Conservation (phyloP, 2,797 vertebrate genomes). For the Taeniopygia guttata region DNA sequence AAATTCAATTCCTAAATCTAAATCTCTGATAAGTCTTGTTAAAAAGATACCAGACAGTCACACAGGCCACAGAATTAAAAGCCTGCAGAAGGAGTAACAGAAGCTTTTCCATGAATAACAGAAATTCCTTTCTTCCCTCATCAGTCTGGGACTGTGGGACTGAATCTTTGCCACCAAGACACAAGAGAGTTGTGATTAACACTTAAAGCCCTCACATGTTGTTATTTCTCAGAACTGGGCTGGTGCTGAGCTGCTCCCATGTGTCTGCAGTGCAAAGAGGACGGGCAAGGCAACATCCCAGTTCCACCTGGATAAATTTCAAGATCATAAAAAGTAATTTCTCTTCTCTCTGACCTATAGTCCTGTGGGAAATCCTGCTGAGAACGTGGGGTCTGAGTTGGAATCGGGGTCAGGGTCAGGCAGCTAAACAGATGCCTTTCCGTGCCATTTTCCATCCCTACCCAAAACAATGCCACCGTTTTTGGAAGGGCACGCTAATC, state of each 20-base stretch:
- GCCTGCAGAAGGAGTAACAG: no score
- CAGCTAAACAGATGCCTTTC: neutral
- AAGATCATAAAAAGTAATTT: neutral
- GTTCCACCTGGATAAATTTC: neutral
- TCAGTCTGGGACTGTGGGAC: no score
- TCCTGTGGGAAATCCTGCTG: fast-evolving
- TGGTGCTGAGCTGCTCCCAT: neutral
- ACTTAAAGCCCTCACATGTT: neutral
- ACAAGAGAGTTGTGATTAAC: neutral
- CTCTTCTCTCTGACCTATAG: neutral
- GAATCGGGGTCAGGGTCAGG: neutral
- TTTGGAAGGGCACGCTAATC: neutral
- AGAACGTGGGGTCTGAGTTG: neutral
- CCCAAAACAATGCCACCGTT: neutral
- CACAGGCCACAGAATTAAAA: no score
- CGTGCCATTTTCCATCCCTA: fast-evolving
- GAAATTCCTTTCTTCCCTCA: no score
- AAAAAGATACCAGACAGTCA: no score
- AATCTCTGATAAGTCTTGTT: no score
- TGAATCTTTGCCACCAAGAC: neutral
- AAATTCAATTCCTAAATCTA: no score
- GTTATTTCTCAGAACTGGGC: fast-evolving
- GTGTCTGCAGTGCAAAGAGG: neutral
- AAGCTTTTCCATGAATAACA: no score
- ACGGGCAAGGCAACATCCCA: fast-evolving